phyloP scores from a whole-genome alignment of 2,888 invertebrate genomes.

The Corythucha ciliata region DNA sequence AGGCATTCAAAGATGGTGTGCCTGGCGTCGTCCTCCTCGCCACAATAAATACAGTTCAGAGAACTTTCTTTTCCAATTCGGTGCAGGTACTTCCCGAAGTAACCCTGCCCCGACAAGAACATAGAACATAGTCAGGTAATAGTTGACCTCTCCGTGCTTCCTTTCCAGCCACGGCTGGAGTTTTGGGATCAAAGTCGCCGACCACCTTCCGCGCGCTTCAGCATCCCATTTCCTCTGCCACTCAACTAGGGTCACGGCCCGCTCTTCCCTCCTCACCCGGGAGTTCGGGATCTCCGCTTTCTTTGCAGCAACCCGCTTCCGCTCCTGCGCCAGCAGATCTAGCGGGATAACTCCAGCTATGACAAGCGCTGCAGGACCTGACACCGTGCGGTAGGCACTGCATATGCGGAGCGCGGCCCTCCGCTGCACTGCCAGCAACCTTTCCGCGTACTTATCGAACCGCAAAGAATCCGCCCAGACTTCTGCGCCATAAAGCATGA shows the following conservation, averaged over 20 bases:
- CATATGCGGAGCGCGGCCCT: slow-evolving; percentile 25
- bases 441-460: slow-evolving; percentile 1
- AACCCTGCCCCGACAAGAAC: slow-evolving; percentile 33
- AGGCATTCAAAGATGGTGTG: no score
- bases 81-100: slow-evolving; percentile 30
- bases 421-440: slow-evolving; percentile 5
- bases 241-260: slow-evolving; percentile 8
- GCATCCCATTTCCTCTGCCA: slow-evolving; percentile 31
- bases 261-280: not conserved
- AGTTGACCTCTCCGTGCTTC: slow-evolving; percentile 26
- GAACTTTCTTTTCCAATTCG: no score
- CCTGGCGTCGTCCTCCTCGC: no score
- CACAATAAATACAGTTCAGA: no score
- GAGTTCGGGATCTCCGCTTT: not conserved
- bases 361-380: slow-evolving; percentile 4
- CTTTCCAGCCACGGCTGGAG: slow-evolving; percentile 28
- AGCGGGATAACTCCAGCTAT: not conserved
- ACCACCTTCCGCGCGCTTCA: slow-evolving; percentile 30
- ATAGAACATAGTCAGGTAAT: slow-evolving; percentile 33
- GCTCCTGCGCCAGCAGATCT: not conserved
- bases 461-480: slow-evolving; percentile 2
- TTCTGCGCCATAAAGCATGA: slow-evolving; percentile 1
- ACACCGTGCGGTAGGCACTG: slow-evolving; percentile 26
- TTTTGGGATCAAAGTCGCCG: slow-evolving; percentile 25
- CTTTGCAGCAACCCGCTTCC: not conserved